Base-by-base conservation (phyloP, 2,113 vertebrate genomes). In the Morone saxatilis region DNA sequence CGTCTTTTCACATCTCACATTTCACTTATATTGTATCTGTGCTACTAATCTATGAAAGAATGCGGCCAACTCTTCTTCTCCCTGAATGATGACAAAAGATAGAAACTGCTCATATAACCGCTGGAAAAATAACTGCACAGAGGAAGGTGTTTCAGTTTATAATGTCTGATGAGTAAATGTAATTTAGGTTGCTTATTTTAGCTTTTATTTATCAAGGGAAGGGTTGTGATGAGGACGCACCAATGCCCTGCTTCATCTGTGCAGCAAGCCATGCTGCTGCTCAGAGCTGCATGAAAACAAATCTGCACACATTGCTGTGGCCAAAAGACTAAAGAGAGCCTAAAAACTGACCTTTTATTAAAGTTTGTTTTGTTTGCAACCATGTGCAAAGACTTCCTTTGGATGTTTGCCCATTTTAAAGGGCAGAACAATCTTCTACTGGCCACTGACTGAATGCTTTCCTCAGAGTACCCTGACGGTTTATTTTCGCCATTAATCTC, bases 21-120 rank as follows among this genome's bases (percentile, higher is more conserved):
- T 91, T 88, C 88, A 63, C 72, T 77, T 57, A 71, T 80, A 89
- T 87, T 89, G 88, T 88, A 70, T 82, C 48, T 67, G 68, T 54
- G 74, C 7, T 6, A 40, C 74, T 78, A 17, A 69, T 82, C 71
- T 63, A 71, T 48, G 71, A 31, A 78, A 76, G 60, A 92, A 89
- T 81, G 81, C 17, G 71, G 81, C 14, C 62, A 71, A 40, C 4
- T 53, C 67, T 62, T 88, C 48, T 41, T 84, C 74, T 80, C 16
- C 16, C 14, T 45, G 47, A 62, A 66, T 2, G 61, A 74, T 25
- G 31, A 80, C 62, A 84, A 89, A 77, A 79, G 69, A 38, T 20
- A 63, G 48, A 85, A 76, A 38, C 66, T 56, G 38, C 76, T 86
- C 57, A 36, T 0, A 31, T 70, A 17, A 80, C 78, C 1, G 13